A percentile compares a stretch with the other conserved stretches of the same genome.
These are phyloP conservation scores for Mormyrus iriodes DNA, from an alignment of 2,113 vertebrate genomes.

Conservation along the genomic window DNA sequence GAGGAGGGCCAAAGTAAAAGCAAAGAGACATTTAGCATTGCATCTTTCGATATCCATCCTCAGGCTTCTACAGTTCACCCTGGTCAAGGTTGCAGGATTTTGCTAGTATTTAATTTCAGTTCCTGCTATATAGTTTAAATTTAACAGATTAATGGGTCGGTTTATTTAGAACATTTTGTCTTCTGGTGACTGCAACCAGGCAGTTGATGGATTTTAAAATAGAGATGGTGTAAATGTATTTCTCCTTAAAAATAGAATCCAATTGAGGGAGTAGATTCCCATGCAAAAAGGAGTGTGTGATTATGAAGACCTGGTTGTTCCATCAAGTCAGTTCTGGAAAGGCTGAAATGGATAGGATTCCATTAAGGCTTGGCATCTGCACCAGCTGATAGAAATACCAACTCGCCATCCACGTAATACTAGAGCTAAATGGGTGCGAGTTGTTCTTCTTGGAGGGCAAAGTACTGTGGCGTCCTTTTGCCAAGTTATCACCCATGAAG, in stretches of 20 bases:
- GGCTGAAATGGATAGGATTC: background rate
- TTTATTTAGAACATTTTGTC: background rate
- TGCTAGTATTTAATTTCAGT: background rate
- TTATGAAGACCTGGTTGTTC: background rate
- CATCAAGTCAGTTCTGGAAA: background rate
- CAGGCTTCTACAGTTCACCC: background rate
- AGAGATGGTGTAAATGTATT: slow-evolving; percentile 16
- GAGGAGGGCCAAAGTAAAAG: background rate
- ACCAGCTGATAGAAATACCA: background rate
- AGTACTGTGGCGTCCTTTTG: slow-evolving; percentile 38
- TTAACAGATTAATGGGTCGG: background rate
- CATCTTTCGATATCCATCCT: background rate
- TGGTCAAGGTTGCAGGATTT: background rate
- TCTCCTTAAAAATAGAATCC: background rate
- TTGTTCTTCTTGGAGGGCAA: slow-evolving; percentile 5
- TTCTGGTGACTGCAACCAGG: background rate
- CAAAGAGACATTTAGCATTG: background rate
- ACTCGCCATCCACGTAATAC: background rate
- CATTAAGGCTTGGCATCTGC: background rate
- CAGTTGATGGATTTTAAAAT: background rate
- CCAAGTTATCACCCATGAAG: slow-evolving; percentile 34
- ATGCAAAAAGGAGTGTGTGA: background rate
- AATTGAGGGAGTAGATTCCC: background rate
- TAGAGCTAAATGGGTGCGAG: background rate
- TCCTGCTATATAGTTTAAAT: slow-evolving; percentile 1